Evolutionary conservation across 1,140 invertebrate genomes (phyloP), one percentile per base, ranked within the genome.

Genomic region (Coenobita brevimanus): DNA sequence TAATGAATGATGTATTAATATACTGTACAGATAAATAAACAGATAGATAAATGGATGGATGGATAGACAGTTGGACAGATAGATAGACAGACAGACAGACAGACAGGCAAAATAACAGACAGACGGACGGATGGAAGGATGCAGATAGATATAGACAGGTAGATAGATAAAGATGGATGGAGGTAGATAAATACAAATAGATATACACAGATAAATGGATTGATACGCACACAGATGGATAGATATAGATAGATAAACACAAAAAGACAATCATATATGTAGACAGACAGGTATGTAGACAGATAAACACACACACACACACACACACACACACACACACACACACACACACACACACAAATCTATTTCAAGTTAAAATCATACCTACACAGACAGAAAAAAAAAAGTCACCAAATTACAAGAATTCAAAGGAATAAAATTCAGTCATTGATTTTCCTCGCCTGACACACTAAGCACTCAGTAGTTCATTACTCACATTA

Each of bases 261-360:
- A 67, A 10, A 67, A 10, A 67, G 6, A 67, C n/a, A 67, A 10
- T 10, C n/a, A 67, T 67, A 67, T 67, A 67, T 67, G n/a, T 67
- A 67, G 6, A 67, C n/a, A 67, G 6, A 67, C n/a, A 67, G 6
- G n/a, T 67, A 67, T 67, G n/a, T 67, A 67, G 6, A 67, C n/a
- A 67, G 6, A 67, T 67, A 67, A 10, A 67, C n/a, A 67, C n/a
- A 67, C n/a, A 67, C n/a, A 67, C n/a, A 67, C n/a, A 67, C n/a
- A 67, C n/a, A 33, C n/a, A 67, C n/a, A 67, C n/a, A 67, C n/a
- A 67, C n/a, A 67, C n/a, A 67, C n/a, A 67, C n/a, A 67, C n/a
- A 67, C n/a, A 67, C n/a, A 67, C n/a, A 24, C n/a, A 67, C n/a
- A 67, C n/a, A 67, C n/a, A 67, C n/a, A 67, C n/a, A 67, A 10